Evolutionary conservation across 2,888 invertebrate species (phyloP), one percentile per base, ranked within the genome.

Genomic region (Spilosoma lubricipeda): DNA sequence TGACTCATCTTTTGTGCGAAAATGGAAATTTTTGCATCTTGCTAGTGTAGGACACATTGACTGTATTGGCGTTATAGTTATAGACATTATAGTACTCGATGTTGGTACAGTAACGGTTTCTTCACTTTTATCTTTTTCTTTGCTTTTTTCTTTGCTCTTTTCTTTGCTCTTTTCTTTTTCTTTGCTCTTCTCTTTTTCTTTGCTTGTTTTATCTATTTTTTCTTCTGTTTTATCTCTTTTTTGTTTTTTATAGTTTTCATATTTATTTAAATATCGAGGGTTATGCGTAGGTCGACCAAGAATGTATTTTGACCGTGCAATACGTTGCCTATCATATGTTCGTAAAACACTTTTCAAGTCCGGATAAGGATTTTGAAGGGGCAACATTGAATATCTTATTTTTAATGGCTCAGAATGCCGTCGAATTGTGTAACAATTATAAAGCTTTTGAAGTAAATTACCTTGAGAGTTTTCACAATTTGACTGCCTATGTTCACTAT

Each of bases 31-130:
- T 30, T 63, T 63, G 18, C 63, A 63, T 18, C 63, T 63, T 63
- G 63, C 63, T 63, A 63, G 63, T 2, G 0, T 7, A 8, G 63
- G 63, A 30, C 63, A 63, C 7, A 30, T 7, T 30, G 9, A 8
- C 23, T 8, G 3, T 5, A 1, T 3, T 0, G n/a, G n/a, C n/a
- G n/a, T n/a, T 3, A 33, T 33, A 3, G 11, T 3, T 9, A 0
- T 0, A 63, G 30, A 0, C 59, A 63, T 63, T 27, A 63, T 0
- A 30, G 63, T 63, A 7, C 63, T 63, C 2, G 63, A 63, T 63
- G 63, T 63, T 30, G 63, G 63, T 7, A 15, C 18, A 30, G 63
- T 63, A 8, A 63, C 63, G 3, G 27, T 13, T 27, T 59, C 15
- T 27, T 59, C 59, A 27, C n/a, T 15, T 27, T 59, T 27, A 27